Conservation (phyloP, 2,797 vertebrate genomes). For the Furcifer pardalis region DNA sequence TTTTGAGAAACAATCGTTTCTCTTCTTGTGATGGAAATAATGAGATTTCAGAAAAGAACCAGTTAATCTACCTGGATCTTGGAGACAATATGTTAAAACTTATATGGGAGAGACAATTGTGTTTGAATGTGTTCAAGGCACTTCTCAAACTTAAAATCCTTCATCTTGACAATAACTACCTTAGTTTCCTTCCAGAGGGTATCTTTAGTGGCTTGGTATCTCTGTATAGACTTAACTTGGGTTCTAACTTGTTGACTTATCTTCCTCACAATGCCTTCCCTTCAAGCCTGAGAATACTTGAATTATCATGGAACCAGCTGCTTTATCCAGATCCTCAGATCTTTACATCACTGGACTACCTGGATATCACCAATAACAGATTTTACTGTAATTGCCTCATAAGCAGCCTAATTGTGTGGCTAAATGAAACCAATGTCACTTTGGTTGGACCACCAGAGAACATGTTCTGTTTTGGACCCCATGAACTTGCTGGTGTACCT, state of each 20-base stretch:
- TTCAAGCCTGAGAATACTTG: slow-evolving; percentile 73
- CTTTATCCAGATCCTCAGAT: slow-evolving; percentile 78
- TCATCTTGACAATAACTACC: slow-evolving; percentile 77
- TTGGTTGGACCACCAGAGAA: slow-evolving; percentile 67
- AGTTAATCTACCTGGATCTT: slow-evolving; percentile 75
- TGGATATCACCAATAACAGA: slow-evolving; percentile 79
- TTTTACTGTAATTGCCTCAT: slow-evolving; percentile 81
- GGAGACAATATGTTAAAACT: slow-evolving; percentile 77
- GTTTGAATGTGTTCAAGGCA: slow-evolving; percentile 76
- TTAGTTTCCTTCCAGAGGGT: slow-evolving; percentile 78
- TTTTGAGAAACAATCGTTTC: slow-evolving; percentile 79
- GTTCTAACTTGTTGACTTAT: slow-evolving; percentile 79
- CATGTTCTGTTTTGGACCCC: slow-evolving; percentile 80
- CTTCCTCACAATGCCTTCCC: slow-evolving; percentile 78
- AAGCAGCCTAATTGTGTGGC: slow-evolving; percentile 77
- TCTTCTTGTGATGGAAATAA: slow-evolving; percentile 68
- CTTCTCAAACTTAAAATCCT: slow-evolving; percentile 72
- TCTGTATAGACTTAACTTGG: slow-evolving; percentile 78
- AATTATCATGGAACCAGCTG: slow-evolving; percentile 82
- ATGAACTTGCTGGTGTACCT: slow-evolving; percentile 50
- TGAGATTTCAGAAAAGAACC: slow-evolving; percentile 54
- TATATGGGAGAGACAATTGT: slow-evolving; percentile 73
- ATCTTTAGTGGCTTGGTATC: slow-evolving; percentile 81
- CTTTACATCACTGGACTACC: slow-evolving; percentile 73
- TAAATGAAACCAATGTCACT: slow-evolving; percentile 78